These are phyloP conservation scores for Eunapius fragilis DNA, from an alignment of 37 sponge, comb jelly and placozoan genomes.

Conservation along the genomic window DNA sequence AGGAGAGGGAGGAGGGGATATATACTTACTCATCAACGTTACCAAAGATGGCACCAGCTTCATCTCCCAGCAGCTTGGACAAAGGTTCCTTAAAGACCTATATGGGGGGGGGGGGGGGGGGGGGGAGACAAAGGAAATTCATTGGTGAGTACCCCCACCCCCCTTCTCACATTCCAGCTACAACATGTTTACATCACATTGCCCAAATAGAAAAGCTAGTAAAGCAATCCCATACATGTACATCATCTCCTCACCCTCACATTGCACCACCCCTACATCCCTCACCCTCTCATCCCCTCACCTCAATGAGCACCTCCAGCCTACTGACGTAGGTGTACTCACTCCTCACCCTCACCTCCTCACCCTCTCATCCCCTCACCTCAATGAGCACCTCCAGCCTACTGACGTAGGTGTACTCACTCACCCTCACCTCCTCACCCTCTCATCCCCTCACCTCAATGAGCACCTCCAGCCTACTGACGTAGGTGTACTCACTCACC, in stretches of 20 bases:
- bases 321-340: not conserved
- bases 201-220: no score
- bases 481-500: constrained; percentile 77
- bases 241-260: no score
- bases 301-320: not conserved
- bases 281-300: not conserved
- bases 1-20: no score
- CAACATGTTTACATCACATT: no score
- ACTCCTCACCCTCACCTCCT: not conserved
- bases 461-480: constrained; percentile 75
- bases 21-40: constrained; percentile 86
- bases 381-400: not conserved
- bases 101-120: not conserved
- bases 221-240: not conserved
- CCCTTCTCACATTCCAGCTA: not conserved
- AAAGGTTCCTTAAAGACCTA: constrained; percentile 86
- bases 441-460: no score
- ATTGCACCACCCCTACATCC: constrained; percentile 21
- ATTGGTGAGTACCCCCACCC: no score
- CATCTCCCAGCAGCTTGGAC: constrained; percentile 42
- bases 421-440: no score
- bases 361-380: not conserved
- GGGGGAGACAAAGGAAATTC: not conserved
- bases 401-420: not conserved
- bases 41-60: constrained; percentile 76